These are phyloP conservation scores for Scrobipalpa costella DNA, from an alignment of 2,888 invertebrate species.

Conservation along the genomic window DNA sequence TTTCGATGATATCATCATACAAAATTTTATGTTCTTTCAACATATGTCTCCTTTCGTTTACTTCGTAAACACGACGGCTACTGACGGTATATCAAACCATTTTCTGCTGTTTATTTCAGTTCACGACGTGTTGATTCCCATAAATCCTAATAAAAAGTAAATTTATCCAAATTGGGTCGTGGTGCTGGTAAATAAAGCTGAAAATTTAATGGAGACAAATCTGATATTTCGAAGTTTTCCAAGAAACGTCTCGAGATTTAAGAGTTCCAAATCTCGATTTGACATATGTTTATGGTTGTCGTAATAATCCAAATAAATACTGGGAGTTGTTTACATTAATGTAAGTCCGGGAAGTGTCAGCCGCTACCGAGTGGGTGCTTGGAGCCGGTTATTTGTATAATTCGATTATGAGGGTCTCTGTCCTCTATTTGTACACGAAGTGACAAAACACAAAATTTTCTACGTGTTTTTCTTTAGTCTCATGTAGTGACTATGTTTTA, in stretches of 20 bases:
- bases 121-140: slow-evolving; percentile 33
- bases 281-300: slow-evolving; percentile 62
- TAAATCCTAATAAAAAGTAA: slow-evolving; percentile 31
- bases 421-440: slow-evolving; percentile 7
- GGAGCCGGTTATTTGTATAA: slow-evolving; percentile 47
- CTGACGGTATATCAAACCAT: slow-evolving; percentile 25
- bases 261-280: slow-evolving; percentile 54
- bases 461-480: neutral
- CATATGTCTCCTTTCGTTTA: slow-evolving; percentile 29
- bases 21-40: slow-evolving; percentile 17
- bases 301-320: slow-evolving; percentile 65
- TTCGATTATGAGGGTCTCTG: slow-evolving; percentile 42
- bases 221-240: slow-evolving; percentile 25
- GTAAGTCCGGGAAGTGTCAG: slow-evolving; percentile 48
- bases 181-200: slow-evolving; percentile 32
- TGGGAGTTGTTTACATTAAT: slow-evolving; percentile 59
- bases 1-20: slow-evolving; percentile 24
- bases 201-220: slow-evolving; percentile 30
- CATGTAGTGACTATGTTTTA: too few relatives aligned
- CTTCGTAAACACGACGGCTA: slow-evolving; percentile 32
- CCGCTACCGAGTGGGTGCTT: slow-evolving; percentile 25
- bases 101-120: slow-evolving; percentile 26
- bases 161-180: slow-evolving; percentile 31
- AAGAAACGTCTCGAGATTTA: slow-evolving; percentile 42
- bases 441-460: neutral